Evolutionary conservation across 2,797 vertebrate genomes (phyloP).

Genomic region (Girardinus metallicus): DNA sequence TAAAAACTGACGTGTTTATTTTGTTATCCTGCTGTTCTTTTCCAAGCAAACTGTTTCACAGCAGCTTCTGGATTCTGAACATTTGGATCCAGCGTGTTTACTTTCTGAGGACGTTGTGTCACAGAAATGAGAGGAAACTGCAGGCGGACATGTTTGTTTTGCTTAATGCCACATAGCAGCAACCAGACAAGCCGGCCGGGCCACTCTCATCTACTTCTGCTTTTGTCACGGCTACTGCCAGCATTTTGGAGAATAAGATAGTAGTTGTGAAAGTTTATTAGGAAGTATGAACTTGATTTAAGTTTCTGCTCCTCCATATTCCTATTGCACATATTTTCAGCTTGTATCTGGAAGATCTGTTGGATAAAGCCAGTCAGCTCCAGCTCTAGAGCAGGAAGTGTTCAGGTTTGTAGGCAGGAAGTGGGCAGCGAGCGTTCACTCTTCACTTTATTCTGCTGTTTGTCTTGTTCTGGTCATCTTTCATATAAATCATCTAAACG

Average conservation of each 20-base stretch:
- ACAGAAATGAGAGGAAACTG: constrained; percentile 42
- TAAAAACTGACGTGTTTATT: neutral
- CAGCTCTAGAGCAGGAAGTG: neutral
- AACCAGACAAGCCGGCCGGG: constrained; percentile 55
- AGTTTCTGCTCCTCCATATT: neutral
- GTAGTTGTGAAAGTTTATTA: neutral
- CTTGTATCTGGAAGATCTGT: neutral
- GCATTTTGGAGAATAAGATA: neutral
- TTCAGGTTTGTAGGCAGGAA: constrained; percentile 25
- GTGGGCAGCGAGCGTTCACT: neutral
- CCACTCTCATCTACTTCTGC: constrained; percentile 22
- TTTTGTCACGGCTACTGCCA: neutral
- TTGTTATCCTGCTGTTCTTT: constrained; percentile 1
- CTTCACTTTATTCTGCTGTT: neutral
- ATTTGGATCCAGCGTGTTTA: constrained; percentile 34
- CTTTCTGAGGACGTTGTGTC: constrained; percentile 41
- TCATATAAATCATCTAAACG: neutral
- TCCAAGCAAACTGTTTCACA: constrained; percentile 2
- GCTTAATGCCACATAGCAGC: constrained; percentile 60
- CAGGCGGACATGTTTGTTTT: constrained; percentile 60
- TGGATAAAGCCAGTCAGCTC: constrained; percentile 14
- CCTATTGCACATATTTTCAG: neutral
- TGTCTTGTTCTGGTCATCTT: constrained; percentile 6
- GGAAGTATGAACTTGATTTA: neutral
- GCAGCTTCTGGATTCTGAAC: constrained; percentile 1